Evolutionary conservation across 2,797 vertebrate species (phyloP).

Genomic region (Trichosurus vulpecula): DNA sequence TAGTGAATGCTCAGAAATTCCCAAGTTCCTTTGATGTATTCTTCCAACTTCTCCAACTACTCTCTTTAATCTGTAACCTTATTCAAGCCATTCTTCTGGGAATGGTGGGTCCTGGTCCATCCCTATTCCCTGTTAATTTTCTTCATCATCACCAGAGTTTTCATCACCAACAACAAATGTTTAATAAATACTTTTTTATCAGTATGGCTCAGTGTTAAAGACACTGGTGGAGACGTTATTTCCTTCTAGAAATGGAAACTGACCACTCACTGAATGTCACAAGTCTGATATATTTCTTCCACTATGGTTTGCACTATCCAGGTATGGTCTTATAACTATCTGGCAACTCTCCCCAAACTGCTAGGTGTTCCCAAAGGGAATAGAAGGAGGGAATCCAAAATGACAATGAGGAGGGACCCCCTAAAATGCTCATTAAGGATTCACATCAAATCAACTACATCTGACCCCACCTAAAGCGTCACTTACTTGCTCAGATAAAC

Average conservation of each 20-base stretch:
- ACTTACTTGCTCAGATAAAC: slow-evolving; percentile 86
- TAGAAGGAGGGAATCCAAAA: neutral
- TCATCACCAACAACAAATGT: neutral
- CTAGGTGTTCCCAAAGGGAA: neutral
- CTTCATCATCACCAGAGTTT: neutral
- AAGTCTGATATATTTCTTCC: neutral
- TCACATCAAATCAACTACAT: neutral
- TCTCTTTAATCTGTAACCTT: neutral
- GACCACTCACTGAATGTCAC: neutral
- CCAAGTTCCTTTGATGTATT: neutral
- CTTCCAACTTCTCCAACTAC: neutral
- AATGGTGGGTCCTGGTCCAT: neutral
- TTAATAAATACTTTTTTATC: neutral
- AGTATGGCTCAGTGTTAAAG: neutral
- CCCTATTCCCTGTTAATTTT: neutral
- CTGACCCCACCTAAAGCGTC: accelerated
- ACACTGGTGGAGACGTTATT: neutral
- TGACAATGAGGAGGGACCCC: neutral
- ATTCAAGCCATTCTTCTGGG: neutral
- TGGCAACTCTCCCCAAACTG: neutral
- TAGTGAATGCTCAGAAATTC: neutral
- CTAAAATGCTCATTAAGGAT: accelerated
- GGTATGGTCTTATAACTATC: neutral
- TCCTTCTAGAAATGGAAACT: neutral
- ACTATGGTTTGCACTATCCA: neutral